These are phyloP conservation scores for Anniella stebbinsi DNA, from an alignment of 2,797 vertebrate genomes.

Conservation along the genomic window DNA sequence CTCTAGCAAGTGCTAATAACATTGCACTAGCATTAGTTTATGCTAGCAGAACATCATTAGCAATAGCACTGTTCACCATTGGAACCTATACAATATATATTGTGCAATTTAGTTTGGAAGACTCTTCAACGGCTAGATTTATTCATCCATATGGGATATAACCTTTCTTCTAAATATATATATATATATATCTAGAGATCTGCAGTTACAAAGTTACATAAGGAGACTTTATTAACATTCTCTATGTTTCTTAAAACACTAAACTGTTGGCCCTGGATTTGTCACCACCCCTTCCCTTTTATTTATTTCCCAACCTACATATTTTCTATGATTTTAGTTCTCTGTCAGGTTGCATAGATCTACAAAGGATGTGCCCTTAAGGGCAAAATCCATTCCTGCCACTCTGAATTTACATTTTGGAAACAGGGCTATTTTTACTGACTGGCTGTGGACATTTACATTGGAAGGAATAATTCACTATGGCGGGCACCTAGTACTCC, in stretches of 20 bases:
- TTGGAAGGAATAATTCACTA: slow-evolving; percentile 38
- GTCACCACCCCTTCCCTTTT: background rate
- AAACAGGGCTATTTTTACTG: slow-evolving; percentile 28
- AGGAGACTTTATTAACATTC: background rate
- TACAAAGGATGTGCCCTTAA: background rate
- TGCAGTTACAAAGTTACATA: background rate
- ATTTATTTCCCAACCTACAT: slow-evolving; percentile 18
- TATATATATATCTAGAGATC: background rate
- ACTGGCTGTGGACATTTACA: background rate
- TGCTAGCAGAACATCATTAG: no score
- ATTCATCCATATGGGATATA: background rate
- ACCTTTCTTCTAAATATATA: background rate
- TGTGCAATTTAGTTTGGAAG: background rate
- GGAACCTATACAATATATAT: no score
- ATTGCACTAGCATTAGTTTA: no score
- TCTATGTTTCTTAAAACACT: background rate
- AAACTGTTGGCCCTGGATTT: background rate
- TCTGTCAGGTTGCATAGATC: slow-evolving; percentile 25
- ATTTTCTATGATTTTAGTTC: background rate
- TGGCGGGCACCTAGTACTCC: background rate
- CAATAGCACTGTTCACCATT: no score
- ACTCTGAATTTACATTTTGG: slow-evolving; percentile 14
- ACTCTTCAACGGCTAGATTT: background rate
- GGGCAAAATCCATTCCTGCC: slow-evolving; percentile 1
- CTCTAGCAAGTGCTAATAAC: no score